A percentile compares a stretch with the other conserved stretches of the same genome.
Evolutionary conservation across 1,140 invertebrate genomes (phyloP).

Genomic region (Anoplophora glabripennis): DNA sequence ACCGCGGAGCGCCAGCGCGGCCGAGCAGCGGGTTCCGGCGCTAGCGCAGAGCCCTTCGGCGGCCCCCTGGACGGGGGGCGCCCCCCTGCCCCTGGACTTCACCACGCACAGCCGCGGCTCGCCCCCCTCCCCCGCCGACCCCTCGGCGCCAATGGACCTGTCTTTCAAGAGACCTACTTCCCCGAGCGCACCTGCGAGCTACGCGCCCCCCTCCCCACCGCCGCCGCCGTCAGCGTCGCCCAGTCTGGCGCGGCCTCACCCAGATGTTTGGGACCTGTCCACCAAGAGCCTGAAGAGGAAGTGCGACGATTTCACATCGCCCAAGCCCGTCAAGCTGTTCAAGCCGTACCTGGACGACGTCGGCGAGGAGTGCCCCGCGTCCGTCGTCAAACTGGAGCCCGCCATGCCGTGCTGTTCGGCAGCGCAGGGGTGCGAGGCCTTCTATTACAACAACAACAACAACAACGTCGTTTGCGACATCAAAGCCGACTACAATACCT

Average conservation of each 20-base stretch:
- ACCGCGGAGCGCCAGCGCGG: constrained; percentile 26
- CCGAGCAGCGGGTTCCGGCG: constrained; percentile 26
- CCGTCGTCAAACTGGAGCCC: constrained; percentile 15
- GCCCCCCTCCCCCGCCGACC: constrained; percentile 26
- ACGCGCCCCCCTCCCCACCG: constrained; percentile 44
- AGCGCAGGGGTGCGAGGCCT: constrained; percentile 21
- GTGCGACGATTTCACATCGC: constrained; percentile 8
- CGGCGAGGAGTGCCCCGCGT: constrained; percentile 50
- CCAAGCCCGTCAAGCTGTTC: constrained; percentile 60
- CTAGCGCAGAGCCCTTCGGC: constrained; percentile 20
- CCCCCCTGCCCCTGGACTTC: constrained; percentile 37
- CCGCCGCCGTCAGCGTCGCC: constrained; percentile 43
- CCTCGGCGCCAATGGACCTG: constrained; percentile 46
- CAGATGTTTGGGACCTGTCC: constrained; percentile 56
- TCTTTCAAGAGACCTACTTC: constrained; percentile 49
- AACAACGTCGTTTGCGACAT: constrained; percentile 39
- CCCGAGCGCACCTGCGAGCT: constrained; percentile 48
- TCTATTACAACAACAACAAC: constrained; percentile 38
- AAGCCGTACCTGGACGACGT: constrained; percentile 65
- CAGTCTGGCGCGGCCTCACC: constrained; percentile 42
- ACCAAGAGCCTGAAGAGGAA: constrained; percentile 39
- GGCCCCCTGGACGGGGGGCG: constrained; percentile 38
- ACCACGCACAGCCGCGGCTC: constrained; percentile 35
- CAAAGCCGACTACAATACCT: constrained; percentile 30
- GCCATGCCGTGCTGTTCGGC: constrained; percentile 29